Evolutionary conservation across 2,113 vertebrate genomes (phyloP), one percentile per base, ranked within the genome.

Genomic region (Odocoileus virginianus): DNA sequence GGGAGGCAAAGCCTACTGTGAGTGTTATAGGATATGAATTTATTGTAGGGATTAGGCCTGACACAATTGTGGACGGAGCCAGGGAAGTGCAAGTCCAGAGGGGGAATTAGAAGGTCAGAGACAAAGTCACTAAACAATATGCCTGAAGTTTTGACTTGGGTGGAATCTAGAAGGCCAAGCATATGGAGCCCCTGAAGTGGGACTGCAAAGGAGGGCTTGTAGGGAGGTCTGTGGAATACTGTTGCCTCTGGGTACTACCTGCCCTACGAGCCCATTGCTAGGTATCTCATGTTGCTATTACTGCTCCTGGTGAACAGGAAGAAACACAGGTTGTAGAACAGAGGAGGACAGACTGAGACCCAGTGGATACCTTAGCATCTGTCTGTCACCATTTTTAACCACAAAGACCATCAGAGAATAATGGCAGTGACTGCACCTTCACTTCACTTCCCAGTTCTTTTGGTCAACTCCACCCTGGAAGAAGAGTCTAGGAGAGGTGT

Each of bases 41-140:
- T 86, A 86, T 90, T 86, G 12, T 7, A 50, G 61, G 79, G 50
- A 90, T 89, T 93, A 95, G 58, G 25, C 67, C n/a, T 54, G 89
- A 64, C 54, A 67, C 67, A 27, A 7, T 5, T 54, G 50, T 81
- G 47, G 54, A 36, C 16, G 30, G 33, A 81, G 4, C 40, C 14
- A 50, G 67, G 15, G 40, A 89, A 93, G 43, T 19, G 43, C 54
- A 57, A 17, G 50, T 61, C 55, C 54, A 57, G 40, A 50, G 33
- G 0, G 86, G 55, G 33, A 33, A 36, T 14, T 30, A 30, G 43
- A 71, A 27, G 54, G n/a, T 89, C 92, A 61, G 60, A 78, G 55
- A 43, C 15, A 94, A 71, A 61, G 54, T 71, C 28, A 12, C 82
- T 27, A 27, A 67, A 58, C 21, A 36, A 81, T 16, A 9, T 16